Evolutionary conservation across 2,113 vertebrate genomes (phyloP).

Genomic region (Chloebia gouldiae): DNA sequence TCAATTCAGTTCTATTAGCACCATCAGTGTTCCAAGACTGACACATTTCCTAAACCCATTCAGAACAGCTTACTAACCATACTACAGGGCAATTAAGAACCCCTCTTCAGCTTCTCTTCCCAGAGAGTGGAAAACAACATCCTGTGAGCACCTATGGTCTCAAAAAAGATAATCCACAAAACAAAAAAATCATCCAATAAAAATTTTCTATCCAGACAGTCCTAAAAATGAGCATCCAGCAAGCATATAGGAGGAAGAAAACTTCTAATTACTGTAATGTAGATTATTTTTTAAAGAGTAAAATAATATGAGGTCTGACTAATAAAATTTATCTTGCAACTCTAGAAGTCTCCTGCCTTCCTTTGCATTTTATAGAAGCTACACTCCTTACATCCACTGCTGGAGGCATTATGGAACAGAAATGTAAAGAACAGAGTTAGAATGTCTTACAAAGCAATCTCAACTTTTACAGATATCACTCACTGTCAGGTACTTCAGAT

Average conservation of each 20-base stretch:
- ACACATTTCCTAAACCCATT: background rate
- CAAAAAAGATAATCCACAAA: background rate
- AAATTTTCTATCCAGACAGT: background rate
- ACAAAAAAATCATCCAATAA: background rate
- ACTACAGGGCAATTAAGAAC: background rate
- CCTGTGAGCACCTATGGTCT: background rate
- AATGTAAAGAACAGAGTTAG: background rate
- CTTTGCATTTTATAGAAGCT: background rate
- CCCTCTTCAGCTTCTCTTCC: background rate
- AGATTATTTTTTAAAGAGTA: slow-evolving; percentile 43
- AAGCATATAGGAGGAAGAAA: background rate
- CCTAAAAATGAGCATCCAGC: background rate
- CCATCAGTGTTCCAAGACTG: background rate
- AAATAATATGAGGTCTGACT: slow-evolving; percentile 4
- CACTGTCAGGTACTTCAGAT: background rate
- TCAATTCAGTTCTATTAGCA: background rate
- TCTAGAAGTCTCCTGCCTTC: background rate
- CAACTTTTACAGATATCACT: background rate
- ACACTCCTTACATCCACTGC: background rate
- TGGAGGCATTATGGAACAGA: background rate
- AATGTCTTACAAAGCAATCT: background rate
- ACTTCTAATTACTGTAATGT: background rate
- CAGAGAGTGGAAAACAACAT: background rate
- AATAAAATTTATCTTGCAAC: slow-evolving; percentile 60
- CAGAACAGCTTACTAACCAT: background rate